Percentiles rank a stretch among this genome's conserved stretches.
Evolutionary conservation across 2,797 vertebrate genomes (phyloP).

Genomic region (Coccyzus lansbergi): DNA sequence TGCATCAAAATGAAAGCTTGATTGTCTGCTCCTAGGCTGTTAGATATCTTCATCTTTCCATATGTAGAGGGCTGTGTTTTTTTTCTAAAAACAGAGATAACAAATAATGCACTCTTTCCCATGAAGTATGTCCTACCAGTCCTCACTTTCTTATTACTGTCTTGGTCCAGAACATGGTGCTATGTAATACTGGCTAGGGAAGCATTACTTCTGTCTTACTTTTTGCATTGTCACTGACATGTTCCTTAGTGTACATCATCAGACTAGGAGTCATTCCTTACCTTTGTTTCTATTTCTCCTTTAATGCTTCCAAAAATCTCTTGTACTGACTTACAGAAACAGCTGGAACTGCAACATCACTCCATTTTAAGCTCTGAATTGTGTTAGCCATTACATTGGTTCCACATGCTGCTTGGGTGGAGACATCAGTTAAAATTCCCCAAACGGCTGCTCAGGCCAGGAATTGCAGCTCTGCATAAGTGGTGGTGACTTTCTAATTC

Average conservation of each 20-base stretch:
- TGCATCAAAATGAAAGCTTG: background rate
- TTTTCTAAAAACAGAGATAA: background rate
- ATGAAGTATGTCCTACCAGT: background rate
- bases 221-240: background rate
- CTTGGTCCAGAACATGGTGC: background rate
- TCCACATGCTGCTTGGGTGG: constrained; percentile 54
- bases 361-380: constrained; percentile 68
- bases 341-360: constrained; percentile 28
- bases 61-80: background rate
- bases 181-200: background rate
- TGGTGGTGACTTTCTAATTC: constrained; percentile 46
- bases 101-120: background rate
- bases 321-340: background rate
- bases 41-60: background rate
- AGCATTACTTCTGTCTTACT: background rate
- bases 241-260: background rate
- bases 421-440: constrained; percentile 53
- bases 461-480: constrained; percentile 44
- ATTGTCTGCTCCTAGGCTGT: background rate
- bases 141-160: background rate
- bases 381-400: constrained; percentile 54
- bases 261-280: background rate
- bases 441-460: constrained; percentile 21
- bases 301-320: background rate
- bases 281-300: constrained; percentile 42